Percentiles rank a stretch among this genome's conserved stretches.
phyloP scores from a whole-genome alignment of 2,888 invertebrate species.

The Thereva nobilitata region DNA sequence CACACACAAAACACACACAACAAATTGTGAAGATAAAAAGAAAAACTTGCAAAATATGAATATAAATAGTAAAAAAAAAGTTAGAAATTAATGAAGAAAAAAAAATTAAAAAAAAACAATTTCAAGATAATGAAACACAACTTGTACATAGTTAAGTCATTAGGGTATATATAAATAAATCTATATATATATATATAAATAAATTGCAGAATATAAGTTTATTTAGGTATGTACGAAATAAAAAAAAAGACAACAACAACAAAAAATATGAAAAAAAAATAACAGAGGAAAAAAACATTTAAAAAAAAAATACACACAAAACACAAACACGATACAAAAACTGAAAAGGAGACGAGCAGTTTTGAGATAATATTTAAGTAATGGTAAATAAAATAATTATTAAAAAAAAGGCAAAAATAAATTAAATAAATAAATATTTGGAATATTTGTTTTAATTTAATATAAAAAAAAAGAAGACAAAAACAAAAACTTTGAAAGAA shows the following conservation, averaged over 20 bases:
- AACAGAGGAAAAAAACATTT: not conserved
- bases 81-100: not conserved
- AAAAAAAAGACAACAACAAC: conserved; percentile 1
- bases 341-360: not conserved
- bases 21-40: not conserved
- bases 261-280: not conserved
- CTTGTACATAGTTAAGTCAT: conserved; percentile 58
- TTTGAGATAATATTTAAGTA: conserved; percentile 22
- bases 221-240: conserved; percentile 26
- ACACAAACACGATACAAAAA: too few species aligned
- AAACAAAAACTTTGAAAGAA: conserved; percentile 1
- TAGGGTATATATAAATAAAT: conserved; percentile 46
- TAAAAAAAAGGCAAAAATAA: conserved; percentile 27
- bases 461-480: not conserved
- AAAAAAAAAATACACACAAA: conserved; percentile 20
- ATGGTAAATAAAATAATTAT: conserved; percentile 29
- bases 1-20: not conserved
- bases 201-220: conserved; percentile 13
- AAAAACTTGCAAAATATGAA: not conserved
- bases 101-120: conserved; percentile 3
- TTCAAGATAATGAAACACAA: conserved; percentile 21
- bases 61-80: conserved; percentile 6
- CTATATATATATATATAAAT: not conserved
- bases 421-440: conserved; percentile 35
- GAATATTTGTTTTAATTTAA: conserved; percentile 30